A percentile compares a stretch with the other conserved stretches of the same genome.
phyloP scores from a whole-genome alignment of 2,113 vertebrate genomes.

The Australoheros scitulus region DNA sequence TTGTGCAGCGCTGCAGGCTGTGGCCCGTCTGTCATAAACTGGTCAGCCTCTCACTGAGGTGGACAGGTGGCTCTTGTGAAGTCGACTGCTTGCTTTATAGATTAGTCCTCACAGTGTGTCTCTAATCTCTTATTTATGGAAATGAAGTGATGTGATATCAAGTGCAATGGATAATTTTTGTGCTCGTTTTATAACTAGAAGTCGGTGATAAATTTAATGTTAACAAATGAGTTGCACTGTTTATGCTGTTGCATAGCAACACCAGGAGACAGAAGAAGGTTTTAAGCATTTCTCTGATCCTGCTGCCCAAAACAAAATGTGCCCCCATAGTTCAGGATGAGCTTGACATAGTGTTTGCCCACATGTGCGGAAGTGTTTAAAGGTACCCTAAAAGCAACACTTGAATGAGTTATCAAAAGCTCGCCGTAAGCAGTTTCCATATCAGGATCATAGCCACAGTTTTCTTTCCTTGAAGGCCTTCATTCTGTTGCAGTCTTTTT shows the following conservation, averaged over 20 bases:
- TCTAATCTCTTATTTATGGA: constrained; percentile 5
- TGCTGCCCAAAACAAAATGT: background rate
- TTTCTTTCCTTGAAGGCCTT: background rate
- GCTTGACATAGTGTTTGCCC: background rate
- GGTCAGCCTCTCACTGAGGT: background rate
- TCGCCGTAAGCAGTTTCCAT: background rate
- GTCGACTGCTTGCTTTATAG: background rate
- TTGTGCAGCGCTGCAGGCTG: background rate
- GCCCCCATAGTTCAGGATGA: background rate
- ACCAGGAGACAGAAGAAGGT: background rate
- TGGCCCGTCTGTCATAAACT: background rate
- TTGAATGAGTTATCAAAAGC: background rate
- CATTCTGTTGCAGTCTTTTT: background rate
- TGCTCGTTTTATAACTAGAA: background rate
- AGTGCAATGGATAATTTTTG: background rate
- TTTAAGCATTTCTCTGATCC: background rate
- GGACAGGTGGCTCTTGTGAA: constrained; percentile 1
- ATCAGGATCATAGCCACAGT: background rate
- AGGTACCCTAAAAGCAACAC: background rate
- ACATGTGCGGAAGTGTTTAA: background rate
- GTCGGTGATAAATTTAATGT: constrained; percentile 2
- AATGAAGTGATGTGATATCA: background rate
- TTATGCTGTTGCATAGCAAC: background rate
- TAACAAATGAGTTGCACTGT: background rate
- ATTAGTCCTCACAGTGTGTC: background rate